Base-by-base conservation (phyloP, 1,140 invertebrate species). In the Manduca sexta region DNA sequence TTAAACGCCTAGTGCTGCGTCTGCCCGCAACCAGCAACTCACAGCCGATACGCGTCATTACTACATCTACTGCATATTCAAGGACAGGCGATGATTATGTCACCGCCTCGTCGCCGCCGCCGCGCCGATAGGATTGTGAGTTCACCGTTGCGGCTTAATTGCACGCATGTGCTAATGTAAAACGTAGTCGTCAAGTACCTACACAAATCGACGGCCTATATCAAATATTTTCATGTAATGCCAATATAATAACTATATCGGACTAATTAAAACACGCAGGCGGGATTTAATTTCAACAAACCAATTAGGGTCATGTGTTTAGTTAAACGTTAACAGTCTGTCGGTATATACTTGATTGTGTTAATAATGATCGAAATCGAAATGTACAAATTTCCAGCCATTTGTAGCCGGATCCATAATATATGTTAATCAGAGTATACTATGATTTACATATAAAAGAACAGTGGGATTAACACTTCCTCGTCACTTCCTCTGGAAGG, bases 51-150 rank as follows among this genome's bases (percentile, higher is more conserved):
- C n/a, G 56, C 45, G 45, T 52, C 67, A 49, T 66, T 53, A 53
- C 58, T 64, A 62, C 67, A 66, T 69, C 64, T 64, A 64, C 60
- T 69, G 64, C 60, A 74, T 55, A 67, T 77, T 77, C 79, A 79
- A 83, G 72, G 74, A 64, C 72, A 77, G 57, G 52, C 46, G 44
- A 61, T 45, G 52, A 73, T 79, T 78, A 73, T 78, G 75, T 76
- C 75, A 79, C 62, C 59, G 48, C n/a, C n/a, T n/a, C n/a, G n/a
- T n/a, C n/a, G n/a, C n/a, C n/a, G n/a, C n/a, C n/a, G n/a, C n/a
- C n/a, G n/a, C n/a, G n/a, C 44, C 39, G 56, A 59, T 51, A 44
- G 15, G 14, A 17, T 14, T 18, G 30, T 29, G 15, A 7, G 13
- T 33, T 16, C 8, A 34, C 30, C 11, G 4, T 3, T 34, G 15